phyloP scores from a whole-genome alignment of 2,113 vertebrate genomes.

The Cranoglanis bouderius region DNA sequence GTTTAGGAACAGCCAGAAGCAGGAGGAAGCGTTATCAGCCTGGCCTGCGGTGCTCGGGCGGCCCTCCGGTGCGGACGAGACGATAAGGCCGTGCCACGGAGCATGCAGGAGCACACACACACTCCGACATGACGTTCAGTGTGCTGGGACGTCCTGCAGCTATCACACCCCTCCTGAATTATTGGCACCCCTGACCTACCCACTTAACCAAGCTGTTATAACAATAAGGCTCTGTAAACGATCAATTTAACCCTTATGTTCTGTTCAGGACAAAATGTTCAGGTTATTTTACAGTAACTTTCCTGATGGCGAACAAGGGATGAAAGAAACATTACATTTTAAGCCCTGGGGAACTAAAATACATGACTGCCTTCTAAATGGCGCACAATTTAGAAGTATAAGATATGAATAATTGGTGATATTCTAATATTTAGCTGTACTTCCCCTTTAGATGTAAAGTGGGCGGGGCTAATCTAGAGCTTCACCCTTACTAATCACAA shows the following conservation, averaged over 20 bases:
- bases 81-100: conserved; percentile 73
- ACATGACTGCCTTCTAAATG: not conserved
- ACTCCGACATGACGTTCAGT: conserved; percentile 4
- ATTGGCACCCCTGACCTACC: not conserved
- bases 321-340: not conserved
- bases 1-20: conserved; percentile 99
- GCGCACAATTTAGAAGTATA: too few relatives aligned
- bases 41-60: conserved; percentile 80
- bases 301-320: not conserved
- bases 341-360: not conserved
- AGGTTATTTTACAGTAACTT: not conserved
- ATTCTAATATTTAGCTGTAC: not conserved
- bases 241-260: conserved; percentile 7
- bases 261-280: not conserved
- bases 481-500: not conserved
- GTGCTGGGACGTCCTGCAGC: conserved; percentile 28
- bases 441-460: not conserved
- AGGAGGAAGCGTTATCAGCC: conserved; percentile 98
- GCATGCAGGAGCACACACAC: conserved; percentile 55
- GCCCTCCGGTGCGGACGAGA: conserved; percentile 80
- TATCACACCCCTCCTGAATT: conserved; percentile 1
- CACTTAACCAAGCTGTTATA: not conserved
- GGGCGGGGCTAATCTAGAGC: not conserved
- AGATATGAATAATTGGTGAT: not conserved
- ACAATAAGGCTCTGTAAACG: not conserved